Conservation (phyloP, 2,888 invertebrate species). For the Agrotis segetum region DNA sequence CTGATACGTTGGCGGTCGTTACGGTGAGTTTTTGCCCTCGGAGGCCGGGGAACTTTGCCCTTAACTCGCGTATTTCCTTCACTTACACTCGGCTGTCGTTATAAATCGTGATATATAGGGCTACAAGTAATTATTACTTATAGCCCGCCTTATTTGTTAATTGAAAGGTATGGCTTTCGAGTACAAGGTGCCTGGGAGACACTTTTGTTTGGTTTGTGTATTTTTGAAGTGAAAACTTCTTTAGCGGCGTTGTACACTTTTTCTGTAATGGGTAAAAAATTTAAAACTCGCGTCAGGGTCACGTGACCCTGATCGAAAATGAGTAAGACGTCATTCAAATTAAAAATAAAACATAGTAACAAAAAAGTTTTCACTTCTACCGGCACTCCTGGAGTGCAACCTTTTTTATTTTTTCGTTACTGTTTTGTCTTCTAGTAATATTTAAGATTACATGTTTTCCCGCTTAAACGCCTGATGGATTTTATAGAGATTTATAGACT, state of each 20-base stretch:
- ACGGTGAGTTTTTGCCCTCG: slow-evolving; percentile 62
- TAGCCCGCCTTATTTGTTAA: slow-evolving; percentile 58
- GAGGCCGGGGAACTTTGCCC: slow-evolving; percentile 58
- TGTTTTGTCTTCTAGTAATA: not conserved
- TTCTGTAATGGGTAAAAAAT: no score
- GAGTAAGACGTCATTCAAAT: no score
- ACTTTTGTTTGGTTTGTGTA: slow-evolving; percentile 24
- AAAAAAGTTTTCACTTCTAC: no score
- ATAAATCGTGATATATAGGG: slow-evolving; percentile 65
- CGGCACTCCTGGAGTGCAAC: no score
- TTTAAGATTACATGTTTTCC: not conserved
- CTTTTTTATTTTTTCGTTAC: slow-evolving; percentile 22
- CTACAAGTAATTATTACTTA: slow-evolving; percentile 66
- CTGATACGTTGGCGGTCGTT: slow-evolving; percentile 61
- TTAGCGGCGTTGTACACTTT: no score
- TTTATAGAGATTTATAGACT: not conserved
- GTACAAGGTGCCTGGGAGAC: slow-evolving; percentile 38
- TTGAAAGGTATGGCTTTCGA: slow-evolving; percentile 61
- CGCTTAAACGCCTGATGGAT: no score
- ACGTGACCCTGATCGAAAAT: no score
- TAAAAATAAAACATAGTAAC: no score
- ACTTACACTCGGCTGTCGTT: slow-evolving; percentile 61
- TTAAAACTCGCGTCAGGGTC: no score
- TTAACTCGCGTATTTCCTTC: slow-evolving; percentile 67
- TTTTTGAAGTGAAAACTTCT: no score